Evolutionary conservation across 2,888 invertebrate species (phyloP).

Genomic region (Pachydiplax longipennis): DNA sequence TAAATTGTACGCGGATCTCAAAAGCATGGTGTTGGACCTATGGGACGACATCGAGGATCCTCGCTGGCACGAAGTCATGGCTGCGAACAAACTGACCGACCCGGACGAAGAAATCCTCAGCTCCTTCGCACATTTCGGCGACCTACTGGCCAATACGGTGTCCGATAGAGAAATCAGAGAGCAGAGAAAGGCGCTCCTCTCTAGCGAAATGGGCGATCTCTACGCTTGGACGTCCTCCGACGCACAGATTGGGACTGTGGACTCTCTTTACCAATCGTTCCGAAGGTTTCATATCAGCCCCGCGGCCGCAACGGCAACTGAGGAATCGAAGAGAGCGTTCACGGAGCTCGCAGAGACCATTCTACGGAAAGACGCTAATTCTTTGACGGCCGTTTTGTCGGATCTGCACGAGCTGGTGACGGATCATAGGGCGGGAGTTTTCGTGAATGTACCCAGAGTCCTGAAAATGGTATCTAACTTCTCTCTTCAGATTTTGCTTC

Average conservation of each 20-base stretch:
- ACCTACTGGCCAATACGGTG: constrained; percentile 59
- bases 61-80: constrained; percentile 54
- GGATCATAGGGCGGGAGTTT: constrained; percentile 54
- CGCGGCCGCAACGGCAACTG: constrained; percentile 2
- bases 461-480: not conserved
- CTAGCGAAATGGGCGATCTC: constrained; percentile 48
- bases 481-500: not conserved
- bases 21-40: constrained; percentile 62
- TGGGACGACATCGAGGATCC: constrained; percentile 62
- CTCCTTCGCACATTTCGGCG: constrained; percentile 66
- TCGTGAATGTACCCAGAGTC: constrained; percentile 13
- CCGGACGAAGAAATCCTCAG: constrained; percentile 67
- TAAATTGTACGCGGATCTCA: constrained; percentile 64
- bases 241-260: constrained; percentile 68
- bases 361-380: constrained; percentile 69
- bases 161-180: constrained; percentile 51
- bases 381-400: constrained; percentile 66
- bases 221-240: constrained; percentile 73
- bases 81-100: constrained; percentile 46
- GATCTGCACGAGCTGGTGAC: constrained; percentile 69
- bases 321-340: constrained; percentile 64
- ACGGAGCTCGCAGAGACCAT: constrained; percentile 72
- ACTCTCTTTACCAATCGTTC: constrained; percentile 73
- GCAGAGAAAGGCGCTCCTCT: constrained; percentile 55
- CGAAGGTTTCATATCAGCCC: constrained; percentile 64